These are phyloP conservation scores for Aspidiotus rigidus DNA, from an alignment of 2,888 invertebrate species.

Conservation along the genomic window DNA sequence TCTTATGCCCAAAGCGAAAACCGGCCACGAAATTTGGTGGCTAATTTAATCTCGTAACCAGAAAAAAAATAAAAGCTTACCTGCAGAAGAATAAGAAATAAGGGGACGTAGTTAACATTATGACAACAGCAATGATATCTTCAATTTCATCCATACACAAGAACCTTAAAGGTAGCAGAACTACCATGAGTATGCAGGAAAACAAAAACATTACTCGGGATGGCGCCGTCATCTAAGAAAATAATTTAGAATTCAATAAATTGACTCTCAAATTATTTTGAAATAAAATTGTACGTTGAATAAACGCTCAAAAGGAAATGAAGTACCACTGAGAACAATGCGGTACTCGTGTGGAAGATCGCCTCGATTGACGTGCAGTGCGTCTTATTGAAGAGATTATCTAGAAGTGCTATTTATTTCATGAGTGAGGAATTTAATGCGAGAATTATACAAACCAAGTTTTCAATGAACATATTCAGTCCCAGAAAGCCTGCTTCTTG, in stretches of 20 bases:
- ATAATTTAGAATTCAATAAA: background rate
- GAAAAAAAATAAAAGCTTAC: slow-evolving; percentile 46
- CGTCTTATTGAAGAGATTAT: too few relatives aligned
- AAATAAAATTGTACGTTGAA: background rate
- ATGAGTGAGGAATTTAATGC: too few relatives aligned
- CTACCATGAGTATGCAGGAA: slow-evolving; percentile 79
- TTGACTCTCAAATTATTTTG: background rate
- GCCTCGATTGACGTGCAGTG: too few relatives aligned
- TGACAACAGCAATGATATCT: slow-evolving; percentile 82
- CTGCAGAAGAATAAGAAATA: slow-evolving; percentile 96
- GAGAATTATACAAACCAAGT: slow-evolving; percentile 58
- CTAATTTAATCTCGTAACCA: background rate
- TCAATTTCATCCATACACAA: slow-evolving; percentile 78
- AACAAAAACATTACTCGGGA: slow-evolving; percentile 88
- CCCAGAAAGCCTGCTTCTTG: slow-evolving; percentile 86
- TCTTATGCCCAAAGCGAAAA: too few relatives aligned
- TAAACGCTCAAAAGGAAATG: background rate
- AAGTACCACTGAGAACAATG: too few relatives aligned
- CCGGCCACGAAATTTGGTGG: too few relatives aligned
- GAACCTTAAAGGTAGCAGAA: slow-evolving; percentile 73
- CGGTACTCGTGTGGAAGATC: too few relatives aligned
- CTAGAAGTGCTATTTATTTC: background rate
- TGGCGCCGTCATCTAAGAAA: slow-evolving; percentile 68
- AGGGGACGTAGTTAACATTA: slow-evolving; percentile 90
- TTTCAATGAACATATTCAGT: slow-evolving; percentile 86